Conservation (phyloP, 1,140 invertebrate genomes). For the Drosophila rhopaloa region DNA sequence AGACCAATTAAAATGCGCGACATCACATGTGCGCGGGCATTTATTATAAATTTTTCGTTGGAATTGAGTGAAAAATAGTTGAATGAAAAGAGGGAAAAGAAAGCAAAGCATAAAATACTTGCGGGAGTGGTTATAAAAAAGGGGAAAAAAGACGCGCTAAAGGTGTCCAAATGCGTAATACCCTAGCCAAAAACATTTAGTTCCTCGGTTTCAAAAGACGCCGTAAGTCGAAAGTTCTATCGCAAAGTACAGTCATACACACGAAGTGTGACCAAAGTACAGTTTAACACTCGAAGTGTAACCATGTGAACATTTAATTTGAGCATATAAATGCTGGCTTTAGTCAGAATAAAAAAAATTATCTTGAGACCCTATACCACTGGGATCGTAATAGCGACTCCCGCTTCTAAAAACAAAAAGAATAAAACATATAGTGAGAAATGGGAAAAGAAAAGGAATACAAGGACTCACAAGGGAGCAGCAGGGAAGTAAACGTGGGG, state of each 20-base stretch:
- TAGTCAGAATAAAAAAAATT: too few relatives aligned
- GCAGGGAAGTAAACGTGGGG: neutral
- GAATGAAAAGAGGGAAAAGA: conserved; percentile 44
- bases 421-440: too few relatives aligned
- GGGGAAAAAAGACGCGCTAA: neutral
- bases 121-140: conserved; percentile 17
- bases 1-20: conserved; percentile 79
- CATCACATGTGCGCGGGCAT: conserved; percentile 78
- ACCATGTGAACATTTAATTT: neutral
- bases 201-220: too few relatives aligned
- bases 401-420: neutral
- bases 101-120: conserved; percentile 9
- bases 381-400: too few relatives aligned
- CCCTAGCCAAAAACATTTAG: neutral
- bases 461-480: neutral
- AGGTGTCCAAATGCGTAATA: neutral
- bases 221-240: too few relatives aligned
- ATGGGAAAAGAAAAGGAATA: neutral
- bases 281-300: neutral
- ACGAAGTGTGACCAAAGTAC: neutral
- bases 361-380: too few relatives aligned
- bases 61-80: conserved; percentile 81
- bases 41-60: conserved; percentile 80
- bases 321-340: too few relatives aligned
- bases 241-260: neutral